Evolutionary conservation across 1,140 invertebrate genomes (phyloP), one percentile per base, ranked within the genome.

Genomic region (Eufriesea mexicana): DNA sequence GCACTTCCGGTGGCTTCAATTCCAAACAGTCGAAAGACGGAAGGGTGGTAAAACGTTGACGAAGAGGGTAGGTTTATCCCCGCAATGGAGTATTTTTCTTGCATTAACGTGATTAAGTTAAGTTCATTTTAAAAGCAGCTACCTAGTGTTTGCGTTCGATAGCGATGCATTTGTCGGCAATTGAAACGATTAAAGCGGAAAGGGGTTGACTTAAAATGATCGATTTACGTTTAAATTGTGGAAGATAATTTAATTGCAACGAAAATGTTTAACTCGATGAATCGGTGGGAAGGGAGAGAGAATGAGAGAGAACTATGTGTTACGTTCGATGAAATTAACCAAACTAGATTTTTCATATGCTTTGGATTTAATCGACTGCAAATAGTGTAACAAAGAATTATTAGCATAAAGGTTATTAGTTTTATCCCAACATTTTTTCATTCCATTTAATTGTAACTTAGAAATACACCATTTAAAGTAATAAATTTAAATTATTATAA

Each of bases 211-310:
- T 64, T 28, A 47, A 61, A 74, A 66, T 74, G 57, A 45, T 66
- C 49, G 70, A 45, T 45, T 64, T 25, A 35, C 70, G 47, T 64
- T 42, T 45, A n/a, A 73, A 80, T 54, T 62, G 47, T 14, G 23
- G 42, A 14, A 47, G 70, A 47, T 73, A 73, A 62, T 80, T 73
- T 42, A 25, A 54, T 80, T 62, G 42, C 45, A n/a, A 54, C n/a
- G 23, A 73, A 45, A 61, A 18, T 28, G 57, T 25, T 62, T 42
- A 25, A 51, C 18, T 18, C 18, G 14, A 74, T 54, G 28, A 54
- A 74, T 45, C n/a, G 68, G 28, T 25, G 1, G 71, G 25, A 25
- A 25, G 5, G 25, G 47, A 51, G n/a, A 1, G 0, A 59, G 7
- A 16, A 49, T 25, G 6, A 16, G 67, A 68, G n/a, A 6, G 0